Percentiles rank a stretch among this genome's conserved stretches.
These are phyloP conservation scores for Branchipolynoe longqiensis DNA, from an alignment of 2,888 invertebrate genomes.

Conservation along the genomic window DNA sequence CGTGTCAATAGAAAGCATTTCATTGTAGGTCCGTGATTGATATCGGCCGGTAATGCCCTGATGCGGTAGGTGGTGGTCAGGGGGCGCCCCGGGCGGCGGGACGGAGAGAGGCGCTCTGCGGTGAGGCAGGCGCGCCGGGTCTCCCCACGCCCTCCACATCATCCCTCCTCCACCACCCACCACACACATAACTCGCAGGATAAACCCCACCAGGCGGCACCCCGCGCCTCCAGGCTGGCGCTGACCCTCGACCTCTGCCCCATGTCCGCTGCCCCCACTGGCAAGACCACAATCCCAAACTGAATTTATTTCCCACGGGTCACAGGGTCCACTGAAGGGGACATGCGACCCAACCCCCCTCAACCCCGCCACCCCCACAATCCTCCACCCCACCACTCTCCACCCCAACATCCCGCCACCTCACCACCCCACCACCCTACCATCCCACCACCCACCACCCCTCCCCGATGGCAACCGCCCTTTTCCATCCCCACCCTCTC, in stretches of 20 bases:
- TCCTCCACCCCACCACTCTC: too few species aligned
- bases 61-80: not conserved
- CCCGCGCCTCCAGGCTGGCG: constrained; percentile 4
- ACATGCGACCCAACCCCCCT: not conserved
- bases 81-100: not conserved
- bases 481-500: too few species aligned
- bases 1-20: constrained; percentile 48
- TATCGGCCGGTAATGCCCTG: constrained; percentile 41
- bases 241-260: too few species aligned
- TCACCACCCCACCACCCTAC: too few species aligned
- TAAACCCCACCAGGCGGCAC: not conserved
- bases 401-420: too few species aligned
- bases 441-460: too few species aligned
- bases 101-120: not conserved
- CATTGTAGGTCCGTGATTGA: constrained; percentile 35
- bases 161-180: too few species aligned
- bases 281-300: constrained; percentile 28
- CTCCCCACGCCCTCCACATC: not conserved
- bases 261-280: constrained; percentile 18
- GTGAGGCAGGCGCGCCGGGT: not conserved
- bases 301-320: constrained; percentile 45
- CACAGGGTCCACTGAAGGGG: constrained; percentile 14
- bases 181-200: too few species aligned
- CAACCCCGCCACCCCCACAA: not conserved
- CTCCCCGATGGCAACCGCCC: too few species aligned